These are phyloP conservation scores for Mesorhabditis spiculigera DNA, from an alignment of 2,888 invertebrate species.

Conservation along the genomic window DNA sequence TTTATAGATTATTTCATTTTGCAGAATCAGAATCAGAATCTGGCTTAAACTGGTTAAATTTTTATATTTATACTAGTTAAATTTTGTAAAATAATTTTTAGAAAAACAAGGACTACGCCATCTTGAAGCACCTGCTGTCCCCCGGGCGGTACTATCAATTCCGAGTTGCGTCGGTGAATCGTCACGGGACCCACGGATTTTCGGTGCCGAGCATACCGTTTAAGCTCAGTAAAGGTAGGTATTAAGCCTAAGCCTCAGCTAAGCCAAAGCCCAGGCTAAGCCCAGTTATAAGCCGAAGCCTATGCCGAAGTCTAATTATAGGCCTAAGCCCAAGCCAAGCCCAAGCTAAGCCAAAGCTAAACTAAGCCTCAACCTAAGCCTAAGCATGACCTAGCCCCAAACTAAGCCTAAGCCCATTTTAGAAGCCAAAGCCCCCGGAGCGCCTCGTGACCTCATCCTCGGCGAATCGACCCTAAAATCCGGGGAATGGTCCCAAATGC, in stretches of 20 bases:
- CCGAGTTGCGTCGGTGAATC: conserved; percentile 57
- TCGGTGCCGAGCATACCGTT: conserved; percentile 49
- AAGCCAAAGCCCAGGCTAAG: too few relatives aligned
- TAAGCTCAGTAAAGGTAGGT: conserved; percentile 45
- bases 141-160: conserved; percentile 55
- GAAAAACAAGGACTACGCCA: conserved; percentile 56
- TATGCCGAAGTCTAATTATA: too few relatives aligned
- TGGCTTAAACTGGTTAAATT: too few relatives aligned
- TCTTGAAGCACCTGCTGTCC: conserved; percentile 54
- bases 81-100: conserved; percentile 21
- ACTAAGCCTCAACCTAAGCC: too few relatives aligned
- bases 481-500: conserved; percentile 41
- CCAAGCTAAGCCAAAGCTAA: background rate
- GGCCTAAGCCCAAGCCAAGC: background rate
- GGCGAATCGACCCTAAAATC: conserved; percentile 21
- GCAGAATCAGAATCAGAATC: too few relatives aligned
- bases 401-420: background rate
- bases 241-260: background rate
- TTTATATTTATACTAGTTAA: conserved; percentile 3
- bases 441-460: conserved; percentile 44
- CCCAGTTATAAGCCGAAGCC: too few relatives aligned
- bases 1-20: background rate
- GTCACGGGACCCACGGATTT: conserved; percentile 57
- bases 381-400: too few relatives aligned
- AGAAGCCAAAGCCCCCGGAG: conserved; percentile 47